A percentile compares a stretch with the other conserved stretches of the same genome.
Evolutionary conservation across 2,888 invertebrate species (phyloP).

Genomic region (Eupithecia tripunctaria): DNA sequence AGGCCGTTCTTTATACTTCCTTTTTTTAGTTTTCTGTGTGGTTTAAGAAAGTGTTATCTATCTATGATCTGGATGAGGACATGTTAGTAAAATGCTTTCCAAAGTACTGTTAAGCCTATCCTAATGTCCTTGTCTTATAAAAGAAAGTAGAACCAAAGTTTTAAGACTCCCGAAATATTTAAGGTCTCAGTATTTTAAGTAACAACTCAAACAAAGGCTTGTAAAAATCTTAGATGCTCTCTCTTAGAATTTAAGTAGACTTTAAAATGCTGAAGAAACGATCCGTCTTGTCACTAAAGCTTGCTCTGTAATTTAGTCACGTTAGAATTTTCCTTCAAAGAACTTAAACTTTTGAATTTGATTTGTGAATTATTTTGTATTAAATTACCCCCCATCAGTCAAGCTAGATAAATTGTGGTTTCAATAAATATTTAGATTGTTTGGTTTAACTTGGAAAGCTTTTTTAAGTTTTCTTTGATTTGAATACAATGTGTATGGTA

Average conservation of each 20-base stretch:
- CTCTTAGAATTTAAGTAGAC: slow-evolving; percentile 5
- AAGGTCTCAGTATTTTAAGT: background rate
- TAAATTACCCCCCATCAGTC: slow-evolving; percentile 25
- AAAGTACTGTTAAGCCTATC: background rate
- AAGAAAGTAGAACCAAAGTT: background rate
- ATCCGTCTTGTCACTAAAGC: slow-evolving; percentile 18
- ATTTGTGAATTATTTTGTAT: slow-evolving; percentile 33
- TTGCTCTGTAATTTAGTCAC: slow-evolving; percentile 36
- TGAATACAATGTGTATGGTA: background rate
- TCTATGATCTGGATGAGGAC: background rate
- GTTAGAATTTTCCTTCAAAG: slow-evolving; percentile 28
- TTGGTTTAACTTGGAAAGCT: background rate
- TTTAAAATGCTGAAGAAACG: slow-evolving; percentile 28
- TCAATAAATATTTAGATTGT: background rate
- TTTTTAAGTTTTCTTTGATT: background rate
- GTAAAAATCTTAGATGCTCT: slow-evolving; percentile 18
- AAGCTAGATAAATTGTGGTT: slow-evolving; percentile 22
- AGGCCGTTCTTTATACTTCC: no score
- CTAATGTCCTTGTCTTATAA: background rate
- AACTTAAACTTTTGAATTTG: slow-evolving; percentile 35
- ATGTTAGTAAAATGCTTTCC: background rate
- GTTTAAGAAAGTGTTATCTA: no score
- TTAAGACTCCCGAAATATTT: background rate
- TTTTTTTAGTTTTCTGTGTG: no score
- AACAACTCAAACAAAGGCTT: slow-evolving; percentile 1